Conservation (phyloP, 2,113 vertebrate species). For the Xyrauchen texanus region DNA sequence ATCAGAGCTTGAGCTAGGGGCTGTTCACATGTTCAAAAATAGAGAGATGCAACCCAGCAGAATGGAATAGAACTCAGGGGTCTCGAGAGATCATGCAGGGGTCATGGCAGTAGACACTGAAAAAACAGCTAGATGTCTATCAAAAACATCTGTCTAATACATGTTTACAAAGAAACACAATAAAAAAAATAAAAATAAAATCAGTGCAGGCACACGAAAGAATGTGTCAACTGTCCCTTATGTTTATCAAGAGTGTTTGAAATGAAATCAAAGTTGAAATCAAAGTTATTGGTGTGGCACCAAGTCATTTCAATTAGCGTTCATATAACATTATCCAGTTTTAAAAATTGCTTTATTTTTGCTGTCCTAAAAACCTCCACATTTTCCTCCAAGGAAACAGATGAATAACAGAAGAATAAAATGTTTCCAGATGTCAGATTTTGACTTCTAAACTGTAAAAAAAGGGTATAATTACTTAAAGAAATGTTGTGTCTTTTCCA, state of each 20-base stretch:
- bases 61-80: no score
- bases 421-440: constrained; percentile 68
- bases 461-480: constrained; percentile 41
- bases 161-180: no score
- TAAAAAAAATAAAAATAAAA: no score
- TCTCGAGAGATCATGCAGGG: no score
- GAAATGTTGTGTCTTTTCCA: constrained; percentile 31
- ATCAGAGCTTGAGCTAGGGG: background rate
- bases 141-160: no score
- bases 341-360: constrained; percentile 7
- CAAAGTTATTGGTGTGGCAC: background rate
- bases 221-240: no score
- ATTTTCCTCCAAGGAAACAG: constrained; percentile 52
- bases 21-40: no score
- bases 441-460: constrained; percentile 47
- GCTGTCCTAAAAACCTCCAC: constrained; percentile 27
- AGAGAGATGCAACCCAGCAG: no score
- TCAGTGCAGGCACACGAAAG: no score
- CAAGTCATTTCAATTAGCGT: background rate
- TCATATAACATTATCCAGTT: constrained; percentile 5
- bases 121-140: no score
- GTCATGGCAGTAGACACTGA: no score
- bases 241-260: background rate
- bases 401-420: constrained; percentile 63
- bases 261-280: background rate